Evolutionary conservation across 2,113 vertebrate species (phyloP).

Genomic region (Catharus bicknelli): DNA sequence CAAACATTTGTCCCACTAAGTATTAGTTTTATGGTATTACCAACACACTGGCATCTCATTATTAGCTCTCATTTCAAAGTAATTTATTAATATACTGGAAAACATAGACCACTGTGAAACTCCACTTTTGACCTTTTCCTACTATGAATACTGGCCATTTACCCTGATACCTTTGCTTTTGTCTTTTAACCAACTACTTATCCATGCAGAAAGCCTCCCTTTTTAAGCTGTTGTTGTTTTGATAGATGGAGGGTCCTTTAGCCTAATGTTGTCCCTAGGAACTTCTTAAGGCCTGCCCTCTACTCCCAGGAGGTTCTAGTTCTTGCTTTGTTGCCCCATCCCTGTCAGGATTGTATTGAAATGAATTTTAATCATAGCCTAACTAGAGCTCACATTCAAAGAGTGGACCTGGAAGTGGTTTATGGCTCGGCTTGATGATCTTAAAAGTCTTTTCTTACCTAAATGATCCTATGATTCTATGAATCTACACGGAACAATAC

Average conservation of each 20-base stretch:
- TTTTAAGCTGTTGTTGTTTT: neutral
- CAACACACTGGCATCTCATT: neutral
- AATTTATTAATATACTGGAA: neutral
- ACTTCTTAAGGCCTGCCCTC: neutral
- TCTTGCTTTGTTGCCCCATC: neutral
- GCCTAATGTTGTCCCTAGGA: neutral
- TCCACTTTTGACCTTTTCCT: neutral
- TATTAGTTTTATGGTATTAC: neutral
- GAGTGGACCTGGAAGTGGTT: neutral
- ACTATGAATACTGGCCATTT: neutral
- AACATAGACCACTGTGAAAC: neutral
- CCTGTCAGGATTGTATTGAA: neutral
- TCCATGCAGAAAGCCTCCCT: neutral
- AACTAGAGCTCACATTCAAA: neutral
- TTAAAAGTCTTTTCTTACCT: neutral
- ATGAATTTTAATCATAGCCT: neutral
- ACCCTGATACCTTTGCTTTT: neutral
- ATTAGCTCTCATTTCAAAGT: neutral
- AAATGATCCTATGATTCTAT: neutral
- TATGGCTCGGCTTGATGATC: neutral
- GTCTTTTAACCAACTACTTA: neutral
- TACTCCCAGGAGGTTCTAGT: neutral
- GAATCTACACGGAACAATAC: neutral
- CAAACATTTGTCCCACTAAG: neutral
- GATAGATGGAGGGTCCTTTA: neutral